A percentile compares a stretch with the other conserved stretches of the same genome.
Evolutionary conservation across 35 echinoderm and acorn worm species (phyloP).

Genomic region (Heliocidaris erythrogramma): DNA sequence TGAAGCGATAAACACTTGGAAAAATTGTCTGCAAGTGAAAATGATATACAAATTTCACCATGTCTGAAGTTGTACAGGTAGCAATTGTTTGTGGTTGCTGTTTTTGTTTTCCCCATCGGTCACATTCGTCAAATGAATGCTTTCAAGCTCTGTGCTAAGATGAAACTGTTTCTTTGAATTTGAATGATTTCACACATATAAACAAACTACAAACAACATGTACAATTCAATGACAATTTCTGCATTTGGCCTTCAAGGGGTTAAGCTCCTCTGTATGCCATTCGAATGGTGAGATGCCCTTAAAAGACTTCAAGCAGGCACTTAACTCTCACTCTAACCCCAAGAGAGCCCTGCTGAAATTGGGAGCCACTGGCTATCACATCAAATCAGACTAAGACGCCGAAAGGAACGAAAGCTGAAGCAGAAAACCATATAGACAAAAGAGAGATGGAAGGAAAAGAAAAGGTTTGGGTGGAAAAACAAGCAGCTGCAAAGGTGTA

Average conservation of each 20-base stretch:
- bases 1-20: too few relatives aligned
- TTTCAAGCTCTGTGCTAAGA: too few relatives aligned
- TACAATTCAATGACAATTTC: neutral
- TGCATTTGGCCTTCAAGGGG: neutral
- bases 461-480: neutral
- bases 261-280: neutral
- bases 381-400: slow-evolving; percentile 32
- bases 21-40: too few relatives aligned
- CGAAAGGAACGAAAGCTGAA: slow-evolving; percentile 18
- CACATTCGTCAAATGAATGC: too few relatives aligned
- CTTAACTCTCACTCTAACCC: slow-evolving; percentile 1
- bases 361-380: slow-evolving; percentile 13
- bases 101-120: too few relatives aligned
- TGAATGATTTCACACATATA: neutral
- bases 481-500: neutral
- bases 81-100: too few relatives aligned
- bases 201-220: neutral
- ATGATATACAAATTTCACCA: too few relatives aligned
- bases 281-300: neutral
- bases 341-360: neutral
- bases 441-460: neutral
- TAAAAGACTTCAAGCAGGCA: neutral
- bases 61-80: too few relatives aligned
- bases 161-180: neutral
- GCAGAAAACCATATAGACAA: neutral